Conservation (phyloP, 2,888 invertebrate species). For the Sarcophaga carnaria region DNA sequence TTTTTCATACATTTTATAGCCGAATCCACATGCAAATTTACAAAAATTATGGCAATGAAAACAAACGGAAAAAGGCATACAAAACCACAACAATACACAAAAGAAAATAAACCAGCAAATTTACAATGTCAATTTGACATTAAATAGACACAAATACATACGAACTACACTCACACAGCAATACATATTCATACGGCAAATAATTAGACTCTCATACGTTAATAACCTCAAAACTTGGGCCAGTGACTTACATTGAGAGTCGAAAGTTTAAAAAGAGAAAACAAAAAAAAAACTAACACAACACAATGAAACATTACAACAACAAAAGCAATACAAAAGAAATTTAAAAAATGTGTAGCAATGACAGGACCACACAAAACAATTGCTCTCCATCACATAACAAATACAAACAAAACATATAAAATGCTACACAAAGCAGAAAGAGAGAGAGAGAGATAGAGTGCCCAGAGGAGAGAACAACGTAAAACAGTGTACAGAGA, state of each 20-base stretch:
- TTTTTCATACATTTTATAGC: not conserved
- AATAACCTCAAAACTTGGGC: conserved; percentile 67
- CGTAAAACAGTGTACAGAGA: conserved; percentile 6
- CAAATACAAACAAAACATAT: conserved; percentile 8
- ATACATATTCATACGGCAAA: not conserved
- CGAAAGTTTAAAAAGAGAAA: conserved; percentile 31
- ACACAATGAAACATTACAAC: not conserved
- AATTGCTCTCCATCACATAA: not conserved
- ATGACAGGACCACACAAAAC: not conserved
- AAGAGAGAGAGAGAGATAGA: too few relatives aligned
- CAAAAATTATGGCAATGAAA: conserved; percentile 54
- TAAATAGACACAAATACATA: conserved; percentile 28
- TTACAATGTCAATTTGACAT: conserved; percentile 63
- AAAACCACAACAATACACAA: conserved; percentile 17
- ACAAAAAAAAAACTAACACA: conserved; percentile 8
- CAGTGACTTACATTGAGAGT: conserved; percentile 65
- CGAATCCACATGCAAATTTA: conserved; percentile 15
- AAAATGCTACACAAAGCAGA: too few relatives aligned
- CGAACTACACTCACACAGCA: not conserved
- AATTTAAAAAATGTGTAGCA: not conserved
- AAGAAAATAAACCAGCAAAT: conserved; percentile 43
- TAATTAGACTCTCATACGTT: conserved; percentile 28
- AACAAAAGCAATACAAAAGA: conserved; percentile 10
- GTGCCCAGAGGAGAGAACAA: not conserved
- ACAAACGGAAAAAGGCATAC: conserved; percentile 29